Evolutionary conservation across 1,140 invertebrate species (phyloP).

Genomic region (Tetramorium alpestre): DNA sequence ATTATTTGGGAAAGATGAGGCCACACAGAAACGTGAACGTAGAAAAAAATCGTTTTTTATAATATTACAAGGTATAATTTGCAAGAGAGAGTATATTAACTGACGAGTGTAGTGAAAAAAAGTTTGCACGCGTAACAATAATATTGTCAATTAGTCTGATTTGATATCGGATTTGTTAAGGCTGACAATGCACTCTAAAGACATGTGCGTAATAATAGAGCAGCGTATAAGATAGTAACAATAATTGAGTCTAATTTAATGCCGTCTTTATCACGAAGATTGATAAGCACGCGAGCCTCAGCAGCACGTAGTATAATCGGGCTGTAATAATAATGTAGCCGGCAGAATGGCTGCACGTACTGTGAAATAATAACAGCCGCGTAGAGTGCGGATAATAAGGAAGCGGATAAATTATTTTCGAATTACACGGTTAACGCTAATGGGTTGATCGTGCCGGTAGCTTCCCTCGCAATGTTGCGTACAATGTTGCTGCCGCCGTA

Average conservation of each 20-base stretch:
- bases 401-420: slow-evolving; percentile 62
- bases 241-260: slow-evolving; percentile 57
- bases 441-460: slow-evolving; percentile 54
- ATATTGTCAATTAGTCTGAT: slow-evolving; percentile 30
- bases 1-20: background rate
- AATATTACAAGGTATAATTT: background rate
- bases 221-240: slow-evolving; percentile 12
- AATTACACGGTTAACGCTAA: slow-evolving; percentile 60
- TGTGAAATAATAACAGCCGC: slow-evolving; percentile 51
- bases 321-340: slow-evolving; percentile 45
- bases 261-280: slow-evolving; percentile 53
- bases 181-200: slow-evolving; percentile 18
- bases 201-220: slow-evolving; percentile 24
- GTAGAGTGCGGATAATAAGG: slow-evolving; percentile 54
- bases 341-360: slow-evolving; percentile 41
- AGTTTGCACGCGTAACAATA: slow-evolving; percentile 21
- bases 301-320: slow-evolving; percentile 39
- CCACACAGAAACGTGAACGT: background rate
- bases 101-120: background rate
- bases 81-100: background rate
- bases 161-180: slow-evolving; percentile 5
- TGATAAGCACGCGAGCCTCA: slow-evolving; percentile 44
- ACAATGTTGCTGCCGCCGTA: background rate
- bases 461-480: slow-evolving; percentile 18
- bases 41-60: background rate